Percentiles rank a stretch among this genome's conserved stretches.
phyloP scores from a whole-genome alignment of 2,888 invertebrate genomes.

The Athalia rosae region DNA sequence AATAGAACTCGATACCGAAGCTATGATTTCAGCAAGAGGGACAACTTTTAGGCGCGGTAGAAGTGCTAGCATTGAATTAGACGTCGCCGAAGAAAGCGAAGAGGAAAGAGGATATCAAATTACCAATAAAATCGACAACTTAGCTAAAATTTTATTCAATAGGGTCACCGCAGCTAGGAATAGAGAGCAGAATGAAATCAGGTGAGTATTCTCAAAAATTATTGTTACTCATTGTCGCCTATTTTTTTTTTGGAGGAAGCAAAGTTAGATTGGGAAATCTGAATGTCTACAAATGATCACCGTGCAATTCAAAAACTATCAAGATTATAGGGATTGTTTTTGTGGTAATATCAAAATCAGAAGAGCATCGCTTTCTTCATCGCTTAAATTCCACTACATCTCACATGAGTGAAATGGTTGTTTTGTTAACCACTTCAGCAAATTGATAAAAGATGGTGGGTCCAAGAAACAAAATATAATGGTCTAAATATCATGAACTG shows the following conservation, averaged over 20 bases:
- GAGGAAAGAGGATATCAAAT: slow-evolving; percentile 78
- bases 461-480: too few relatives aligned
- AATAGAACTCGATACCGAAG: slow-evolving; percentile 69
- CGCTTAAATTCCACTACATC: too few relatives aligned
- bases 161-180: slow-evolving; percentile 69
- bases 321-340: too few relatives aligned
- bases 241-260: too few relatives aligned
- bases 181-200: slow-evolving; percentile 62
- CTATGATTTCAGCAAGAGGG: slow-evolving; percentile 65
- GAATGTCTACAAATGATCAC: neutral
- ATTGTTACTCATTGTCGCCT: neutral
- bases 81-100: slow-evolving; percentile 76
- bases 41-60: slow-evolving; percentile 73
- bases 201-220: slow-evolving; percentile 14
- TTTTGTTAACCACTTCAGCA: too few relatives aligned
- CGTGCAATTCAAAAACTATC: neutral
- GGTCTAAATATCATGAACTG: too few relatives aligned
- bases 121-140: slow-evolving; percentile 83
- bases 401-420: too few relatives aligned
- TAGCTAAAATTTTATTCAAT: slow-evolving; percentile 83
- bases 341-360: too few relatives aligned
- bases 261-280: too few relatives aligned
- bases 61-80: slow-evolving; percentile 79
- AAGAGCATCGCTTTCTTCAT: too few relatives aligned
- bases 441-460: too few relatives aligned